Percentiles rank a stretch among this genome's conserved stretches.
These are phyloP conservation scores for Atta cephalotes DNA, from an alignment of 1,140 invertebrate genomes.

Conservation along the genomic window DNA sequence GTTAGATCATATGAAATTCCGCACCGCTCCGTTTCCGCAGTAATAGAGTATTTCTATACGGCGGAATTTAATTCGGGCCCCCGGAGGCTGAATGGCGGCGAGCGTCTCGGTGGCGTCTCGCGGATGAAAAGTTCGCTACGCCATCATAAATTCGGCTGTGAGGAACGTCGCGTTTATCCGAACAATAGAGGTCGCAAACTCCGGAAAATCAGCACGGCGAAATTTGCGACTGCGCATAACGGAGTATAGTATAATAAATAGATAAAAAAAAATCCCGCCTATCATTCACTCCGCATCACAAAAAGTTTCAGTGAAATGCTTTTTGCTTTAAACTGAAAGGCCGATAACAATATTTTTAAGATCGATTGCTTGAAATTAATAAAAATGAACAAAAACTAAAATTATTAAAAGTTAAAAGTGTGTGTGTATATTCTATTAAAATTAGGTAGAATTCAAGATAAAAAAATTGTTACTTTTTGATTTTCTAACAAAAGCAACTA, in stretches of 20 bases:
- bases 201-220: slow-evolving; percentile 60
- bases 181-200: slow-evolving; percentile 56
- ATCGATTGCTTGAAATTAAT: background rate
- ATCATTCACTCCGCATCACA: slow-evolving; percentile 6
- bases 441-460: background rate
- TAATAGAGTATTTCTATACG: slow-evolving; percentile 62
- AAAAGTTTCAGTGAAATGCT: slow-evolving; percentile 1
- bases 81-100: slow-evolving; percentile 34
- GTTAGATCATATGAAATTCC: slow-evolving; percentile 62
- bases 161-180: slow-evolving; percentile 64
- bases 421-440: background rate
- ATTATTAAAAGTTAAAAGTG: background rate
- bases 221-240: slow-evolving; percentile 49
- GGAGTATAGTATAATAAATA: slow-evolving; percentile 42
- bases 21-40: slow-evolving; percentile 40
- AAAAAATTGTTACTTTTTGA: background rate
- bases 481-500: background rate
- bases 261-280: slow-evolving; percentile 22
- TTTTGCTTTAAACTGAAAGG: background rate
- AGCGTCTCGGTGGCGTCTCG: slow-evolving; percentile 57
- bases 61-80: slow-evolving; percentile 64
- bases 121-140: slow-evolving; percentile 61
- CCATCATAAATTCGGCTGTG: slow-evolving; percentile 65
- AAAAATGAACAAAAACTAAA: background rate
- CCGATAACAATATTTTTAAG: background rate